Evolutionary conservation across 2,797 vertebrate species (phyloP).

Genomic region (Enteromius afrohamiltoni): DNA sequence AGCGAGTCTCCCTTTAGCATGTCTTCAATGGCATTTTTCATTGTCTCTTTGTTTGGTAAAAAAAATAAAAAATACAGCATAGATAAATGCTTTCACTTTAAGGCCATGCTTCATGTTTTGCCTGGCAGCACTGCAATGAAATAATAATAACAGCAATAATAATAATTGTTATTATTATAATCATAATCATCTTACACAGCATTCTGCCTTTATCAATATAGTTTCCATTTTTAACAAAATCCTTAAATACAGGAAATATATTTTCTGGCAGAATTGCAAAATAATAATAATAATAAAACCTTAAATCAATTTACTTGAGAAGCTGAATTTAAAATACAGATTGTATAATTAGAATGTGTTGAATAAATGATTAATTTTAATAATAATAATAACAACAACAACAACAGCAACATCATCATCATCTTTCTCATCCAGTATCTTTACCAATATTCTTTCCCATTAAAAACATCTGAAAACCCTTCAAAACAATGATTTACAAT

Average conservation of each 20-base stretch:
- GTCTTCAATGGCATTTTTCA: not conserved
- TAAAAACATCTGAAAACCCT: not conserved
- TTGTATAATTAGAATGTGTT: not conserved
- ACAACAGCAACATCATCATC: not conserved
- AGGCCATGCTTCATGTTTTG: not conserved
- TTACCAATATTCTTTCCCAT: not conserved
- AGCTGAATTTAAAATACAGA: not conserved
- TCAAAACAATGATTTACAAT: not conserved
- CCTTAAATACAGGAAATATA: not conserved
- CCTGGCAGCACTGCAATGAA: not conserved
- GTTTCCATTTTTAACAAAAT: not conserved
- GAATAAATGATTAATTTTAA: not conserved
- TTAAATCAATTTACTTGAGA: not conserved
- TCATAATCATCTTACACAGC: not conserved
- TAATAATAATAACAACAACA: not conserved
- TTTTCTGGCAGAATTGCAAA: not conserved
- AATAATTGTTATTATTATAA: not conserved
- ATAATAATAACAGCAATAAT: not conserved
- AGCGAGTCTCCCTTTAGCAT: not conserved
- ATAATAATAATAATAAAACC: not conserved
- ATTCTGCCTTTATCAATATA: not conserved
- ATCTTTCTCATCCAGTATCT: not conserved
- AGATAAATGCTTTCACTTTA: not conserved
- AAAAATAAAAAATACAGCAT: not conserved
- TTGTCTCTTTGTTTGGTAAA: not conserved